These are phyloP conservation scores for Carcinoscorpius rotundicauda DNA, from an alignment of 1,140 invertebrate genomes.

Conservation along the genomic window DNA sequence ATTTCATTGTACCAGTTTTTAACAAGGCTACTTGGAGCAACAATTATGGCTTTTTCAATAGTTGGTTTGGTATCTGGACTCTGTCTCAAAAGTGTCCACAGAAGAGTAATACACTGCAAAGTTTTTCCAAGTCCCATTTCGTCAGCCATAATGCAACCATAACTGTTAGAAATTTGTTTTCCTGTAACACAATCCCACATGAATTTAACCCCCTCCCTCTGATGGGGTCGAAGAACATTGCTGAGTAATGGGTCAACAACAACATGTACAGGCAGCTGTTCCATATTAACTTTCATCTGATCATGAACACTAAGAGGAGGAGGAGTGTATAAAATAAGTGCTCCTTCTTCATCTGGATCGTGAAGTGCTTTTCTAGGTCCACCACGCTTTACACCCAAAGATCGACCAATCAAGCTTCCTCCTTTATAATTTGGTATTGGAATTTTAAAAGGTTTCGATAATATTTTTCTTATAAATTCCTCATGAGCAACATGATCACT, in stretches of 20 bases:
- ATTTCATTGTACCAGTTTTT: slow-evolving; percentile 99
- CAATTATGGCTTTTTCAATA: slow-evolving; percentile 86
- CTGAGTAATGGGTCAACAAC: slow-evolving; percentile 47
- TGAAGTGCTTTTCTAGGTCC: slow-evolving; percentile 62
- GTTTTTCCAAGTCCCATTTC: slow-evolving; percentile 98
- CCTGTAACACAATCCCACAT: slow-evolving; percentile 99
- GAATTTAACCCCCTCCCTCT: slow-evolving; percentile 97
- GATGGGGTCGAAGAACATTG: slow-evolving; percentile 68
- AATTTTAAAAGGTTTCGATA: slow-evolving; percentile 86
- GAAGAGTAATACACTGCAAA: slow-evolving; percentile 89
- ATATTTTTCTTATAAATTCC: slow-evolving; percentile 60
- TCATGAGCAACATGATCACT: slow-evolving; percentile 42
- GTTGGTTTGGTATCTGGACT: slow-evolving; percentile 58
- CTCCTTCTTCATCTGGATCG: slow-evolving; percentile 87
- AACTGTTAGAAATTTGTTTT: slow-evolving; percentile 66
- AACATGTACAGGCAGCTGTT: slow-evolving; percentile 67
- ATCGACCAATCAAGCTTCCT: slow-evolving; percentile 46
- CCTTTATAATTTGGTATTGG: slow-evolving; percentile 79
- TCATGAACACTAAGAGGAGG: slow-evolving; percentile 60
- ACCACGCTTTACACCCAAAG: slow-evolving; percentile 56
- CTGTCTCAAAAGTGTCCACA: slow-evolving; percentile 88
- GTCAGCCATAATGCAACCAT: slow-evolving; percentile 97
- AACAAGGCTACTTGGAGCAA: slow-evolving; percentile 91
- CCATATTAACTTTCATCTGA: slow-evolving; percentile 82
- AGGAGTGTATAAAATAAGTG: slow-evolving; percentile 79